phyloP scores from a whole-genome alignment of 2,113 vertebrate genomes.

The Bathybates hornii region DNA sequence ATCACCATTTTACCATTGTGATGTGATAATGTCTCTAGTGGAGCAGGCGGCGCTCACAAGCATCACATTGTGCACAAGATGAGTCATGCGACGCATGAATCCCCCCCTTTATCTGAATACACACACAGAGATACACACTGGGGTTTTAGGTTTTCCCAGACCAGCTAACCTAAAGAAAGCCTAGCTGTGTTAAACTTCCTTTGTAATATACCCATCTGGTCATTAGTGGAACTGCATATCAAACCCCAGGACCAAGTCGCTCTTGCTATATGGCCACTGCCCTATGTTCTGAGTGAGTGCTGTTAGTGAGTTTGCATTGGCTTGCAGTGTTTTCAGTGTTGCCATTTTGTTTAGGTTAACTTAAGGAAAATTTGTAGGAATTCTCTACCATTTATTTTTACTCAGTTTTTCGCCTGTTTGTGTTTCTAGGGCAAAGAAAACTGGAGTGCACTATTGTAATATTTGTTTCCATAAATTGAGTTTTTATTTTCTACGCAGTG shows the following conservation, averaged over 20 bases:
- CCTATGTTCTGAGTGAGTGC: not conserved
- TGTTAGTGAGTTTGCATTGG: not conserved
- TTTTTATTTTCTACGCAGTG: not conserved
- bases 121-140: not conserved
- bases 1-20: not conserved
- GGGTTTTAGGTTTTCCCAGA: not conserved
- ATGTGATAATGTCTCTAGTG: not conserved
- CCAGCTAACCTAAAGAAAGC: not conserved
- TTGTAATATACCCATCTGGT: not conserved
- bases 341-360: not conserved
- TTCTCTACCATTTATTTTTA: not conserved
- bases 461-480: not conserved
- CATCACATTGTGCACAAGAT: not conserved
- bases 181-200: not conserved
- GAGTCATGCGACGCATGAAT: not conserved
- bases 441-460: not conserved
- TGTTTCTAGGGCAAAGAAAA: not conserved
- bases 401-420: accelerated
- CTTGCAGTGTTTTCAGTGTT: not conserved
- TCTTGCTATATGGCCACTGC: not conserved
- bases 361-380: not conserved
- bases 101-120: not conserved
- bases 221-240: not conserved
- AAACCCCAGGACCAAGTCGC: not conserved
- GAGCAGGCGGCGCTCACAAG: accelerated